Percentiles rank a stretch among this genome's conserved stretches.
Conservation (phyloP, 2,888 invertebrate genomes). For the Pachliopta kotzebuea region DNA sequence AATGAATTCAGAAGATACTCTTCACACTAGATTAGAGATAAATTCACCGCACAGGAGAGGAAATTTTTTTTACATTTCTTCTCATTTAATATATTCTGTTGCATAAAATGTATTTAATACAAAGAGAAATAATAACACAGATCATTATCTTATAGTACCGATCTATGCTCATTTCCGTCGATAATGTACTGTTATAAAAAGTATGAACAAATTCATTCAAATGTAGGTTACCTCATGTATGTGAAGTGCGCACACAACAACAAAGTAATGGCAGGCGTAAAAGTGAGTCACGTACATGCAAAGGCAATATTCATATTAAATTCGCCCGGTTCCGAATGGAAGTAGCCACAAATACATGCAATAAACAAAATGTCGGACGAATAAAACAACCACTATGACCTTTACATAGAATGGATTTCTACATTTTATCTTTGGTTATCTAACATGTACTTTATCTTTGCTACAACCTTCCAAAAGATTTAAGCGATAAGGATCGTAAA, state of each 20-base stretch:
- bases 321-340: conserved; percentile 23
- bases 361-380: conserved; percentile 7
- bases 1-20: too few relatives aligned
- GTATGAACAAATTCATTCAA: conserved; percentile 21
- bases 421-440: conserved; percentile 3
- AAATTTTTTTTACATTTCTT: too few relatives aligned
- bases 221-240: conserved; percentile 25
- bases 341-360: conserved; percentile 22
- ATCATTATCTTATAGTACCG: conserved; percentile 12
- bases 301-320: conserved; percentile 22
- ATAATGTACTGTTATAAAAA: conserved; percentile 28
- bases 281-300: conserved; percentile 25
- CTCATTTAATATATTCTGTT: background rate
- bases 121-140: conserved; percentile 15
- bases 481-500: conserved; percentile 16
- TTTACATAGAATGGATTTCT: conserved; percentile 16
- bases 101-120: conserved; percentile 2
- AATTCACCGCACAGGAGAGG: too few relatives aligned
- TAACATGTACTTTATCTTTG: conserved; percentile 17
- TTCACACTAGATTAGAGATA: too few relatives aligned
- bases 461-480: conserved; percentile 12
- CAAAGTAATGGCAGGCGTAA: conserved; percentile 17
- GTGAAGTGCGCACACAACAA: conserved; percentile 17
- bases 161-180: conserved; percentile 28
- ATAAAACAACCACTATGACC: conserved; percentile 11